phyloP scores from a whole-genome alignment of 1,140 invertebrate genomes.

The Drosophila littoralis region DNA sequence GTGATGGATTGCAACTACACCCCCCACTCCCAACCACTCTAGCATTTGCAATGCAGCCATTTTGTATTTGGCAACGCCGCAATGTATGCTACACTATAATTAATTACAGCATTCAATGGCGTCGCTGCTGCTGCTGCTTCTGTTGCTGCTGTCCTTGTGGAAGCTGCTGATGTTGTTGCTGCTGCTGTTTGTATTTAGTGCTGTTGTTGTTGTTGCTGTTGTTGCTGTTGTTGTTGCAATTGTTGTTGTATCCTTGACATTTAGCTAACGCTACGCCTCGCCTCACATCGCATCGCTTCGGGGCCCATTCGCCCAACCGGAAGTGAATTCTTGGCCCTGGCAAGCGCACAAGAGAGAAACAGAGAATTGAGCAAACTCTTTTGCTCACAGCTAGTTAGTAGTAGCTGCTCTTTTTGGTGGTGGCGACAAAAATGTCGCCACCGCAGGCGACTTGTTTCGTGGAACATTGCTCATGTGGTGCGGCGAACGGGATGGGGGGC shows the following conservation, averaged over 20 bases:
- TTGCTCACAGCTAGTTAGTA: slow-evolving; percentile 10
- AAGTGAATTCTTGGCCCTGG: slow-evolving; percentile 46
- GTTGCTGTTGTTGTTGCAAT: slow-evolving; percentile 12
- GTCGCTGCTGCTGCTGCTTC: slow-evolving; percentile 17
- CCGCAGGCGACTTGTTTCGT: slow-evolving; percentile 9
- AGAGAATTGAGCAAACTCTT: slow-evolving; percentile 14
- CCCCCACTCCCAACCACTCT: neutral
- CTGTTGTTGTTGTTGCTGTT: slow-evolving; percentile 17
- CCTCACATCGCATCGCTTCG: slow-evolving; percentile 20
- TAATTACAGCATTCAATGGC: slow-evolving; percentile 71
- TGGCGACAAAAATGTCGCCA: slow-evolving; percentile 27
- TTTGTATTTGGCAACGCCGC: slow-evolving; percentile 63
- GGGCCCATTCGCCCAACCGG: slow-evolving; percentile 45
- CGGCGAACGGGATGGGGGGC: neutral
- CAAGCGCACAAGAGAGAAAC: slow-evolving; percentile 11
- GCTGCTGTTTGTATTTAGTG: slow-evolving; percentile 3
- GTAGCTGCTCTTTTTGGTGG: slow-evolving; percentile 35
- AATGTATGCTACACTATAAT: slow-evolving; percentile 71
- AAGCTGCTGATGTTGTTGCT: neutral
- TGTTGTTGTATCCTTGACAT: slow-evolving; percentile 74
- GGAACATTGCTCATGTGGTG: neutral
- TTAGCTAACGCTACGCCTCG: slow-evolving; percentile 52
- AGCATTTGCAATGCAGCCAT: slow-evolving; percentile 64
- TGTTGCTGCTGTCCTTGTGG: slow-evolving; percentile 19
- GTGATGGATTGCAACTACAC: slow-evolving; percentile 3